Evolutionary conservation across 2,888 invertebrate species (phyloP).

Genomic region (Hirtodrosophila confusa): DNA sequence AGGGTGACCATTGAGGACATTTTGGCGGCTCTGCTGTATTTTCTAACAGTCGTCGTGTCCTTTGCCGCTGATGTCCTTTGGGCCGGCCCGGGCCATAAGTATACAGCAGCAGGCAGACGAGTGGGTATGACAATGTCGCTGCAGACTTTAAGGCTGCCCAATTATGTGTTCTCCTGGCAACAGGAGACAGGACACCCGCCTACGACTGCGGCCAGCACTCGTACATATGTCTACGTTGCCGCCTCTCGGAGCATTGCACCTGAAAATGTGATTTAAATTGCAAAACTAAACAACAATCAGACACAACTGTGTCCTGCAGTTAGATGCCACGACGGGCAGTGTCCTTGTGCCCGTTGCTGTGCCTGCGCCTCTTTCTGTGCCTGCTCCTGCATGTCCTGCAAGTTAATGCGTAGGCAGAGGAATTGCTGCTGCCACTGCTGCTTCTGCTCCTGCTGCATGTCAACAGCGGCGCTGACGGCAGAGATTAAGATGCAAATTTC

Average conservation of each 20-base stretch:
- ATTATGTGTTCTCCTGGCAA: constrained; percentile 39
- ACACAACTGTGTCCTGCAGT: constrained; percentile 14
- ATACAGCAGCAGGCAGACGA: constrained; percentile 11
- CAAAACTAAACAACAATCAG: constrained; percentile 78
- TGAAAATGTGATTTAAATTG: constrained; percentile 74
- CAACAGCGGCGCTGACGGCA: constrained; percentile 74
- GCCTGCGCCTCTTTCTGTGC: not conserved
- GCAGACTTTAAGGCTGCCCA: constrained; percentile 46
- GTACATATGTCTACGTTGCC: constrained; percentile 30
- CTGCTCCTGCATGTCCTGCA: constrained; percentile 27
- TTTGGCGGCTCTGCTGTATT: constrained; percentile 30
- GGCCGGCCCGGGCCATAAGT: constrained; percentile 22
- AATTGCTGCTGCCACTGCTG: no score
- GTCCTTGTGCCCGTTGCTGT: constrained; percentile 2
- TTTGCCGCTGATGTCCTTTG: constrained; percentile 14
- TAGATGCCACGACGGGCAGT: constrained; percentile 21
- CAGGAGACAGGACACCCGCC: constrained; percentile 8
- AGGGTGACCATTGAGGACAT: not conserved
- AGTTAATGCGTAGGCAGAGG: constrained; percentile 58
- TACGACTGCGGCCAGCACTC: not conserved
- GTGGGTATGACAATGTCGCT: constrained; percentile 11
- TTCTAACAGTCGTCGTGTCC: constrained; percentile 19
- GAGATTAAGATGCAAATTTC: constrained; percentile 78
- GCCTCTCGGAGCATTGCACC: constrained; percentile 48
- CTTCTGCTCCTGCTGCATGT: constrained; percentile 55